Evolutionary conservation across 2,888 invertebrate genomes (phyloP).

Genomic region (Agonopterix heracliana): DNA sequence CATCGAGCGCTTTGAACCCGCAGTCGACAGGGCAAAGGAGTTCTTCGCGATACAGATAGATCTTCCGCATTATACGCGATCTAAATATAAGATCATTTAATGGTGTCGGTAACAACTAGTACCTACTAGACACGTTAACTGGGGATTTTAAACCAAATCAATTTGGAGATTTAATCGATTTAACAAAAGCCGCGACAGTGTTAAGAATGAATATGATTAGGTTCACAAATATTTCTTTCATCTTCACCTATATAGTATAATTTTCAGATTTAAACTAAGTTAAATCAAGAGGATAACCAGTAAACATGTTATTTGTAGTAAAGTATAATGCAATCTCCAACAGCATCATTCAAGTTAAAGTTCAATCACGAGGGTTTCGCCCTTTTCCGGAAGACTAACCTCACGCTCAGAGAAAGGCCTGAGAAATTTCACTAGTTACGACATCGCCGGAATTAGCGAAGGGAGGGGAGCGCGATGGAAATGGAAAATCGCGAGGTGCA

Average conservation of each 20-base stretch:
- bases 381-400: constrained; percentile 47
- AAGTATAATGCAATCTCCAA: too few relatives aligned
- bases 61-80: constrained; percentile 41
- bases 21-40: constrained; percentile 42
- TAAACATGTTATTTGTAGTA: too few relatives aligned
- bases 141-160: too few relatives aligned
- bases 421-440: constrained; percentile 59
- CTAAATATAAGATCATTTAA: constrained; percentile 10
- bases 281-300: too few relatives aligned
- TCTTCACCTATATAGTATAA: too few relatives aligned
- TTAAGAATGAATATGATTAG: too few relatives aligned
- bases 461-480: constrained; percentile 54
- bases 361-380: constrained; percentile 33
- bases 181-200: too few relatives aligned
- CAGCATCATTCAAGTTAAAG: constrained; percentile 20
- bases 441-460: constrained; percentile 60
- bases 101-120: not conserved
- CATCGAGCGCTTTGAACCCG: constrained; percentile 58
- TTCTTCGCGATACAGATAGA: constrained; percentile 49
- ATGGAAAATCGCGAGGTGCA: constrained; percentile 72
- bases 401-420: constrained; percentile 49
- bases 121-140: too few relatives aligned
- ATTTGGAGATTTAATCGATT: too few relatives aligned
- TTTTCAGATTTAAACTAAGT: too few relatives aligned
- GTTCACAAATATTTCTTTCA: too few relatives aligned